Conservation (phyloP, 1,140 invertebrate species). For the Colletes latitarsis region DNA sequence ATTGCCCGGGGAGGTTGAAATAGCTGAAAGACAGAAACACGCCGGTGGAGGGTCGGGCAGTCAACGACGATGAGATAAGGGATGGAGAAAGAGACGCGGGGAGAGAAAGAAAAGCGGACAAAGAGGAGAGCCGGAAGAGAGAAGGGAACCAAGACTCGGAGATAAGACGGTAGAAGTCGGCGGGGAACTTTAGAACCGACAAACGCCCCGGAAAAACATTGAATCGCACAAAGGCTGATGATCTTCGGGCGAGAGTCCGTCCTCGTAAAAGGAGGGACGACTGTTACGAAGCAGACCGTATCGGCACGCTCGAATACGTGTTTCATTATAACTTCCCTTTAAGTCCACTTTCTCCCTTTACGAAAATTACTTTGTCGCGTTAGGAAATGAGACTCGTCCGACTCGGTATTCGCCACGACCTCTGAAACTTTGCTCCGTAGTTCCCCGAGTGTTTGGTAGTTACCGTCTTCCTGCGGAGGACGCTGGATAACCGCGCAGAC, state of each 20-base stretch:
- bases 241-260: constrained; percentile 31
- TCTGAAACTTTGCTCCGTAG: constrained; percentile 8
- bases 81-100: constrained; percentile 33
- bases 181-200: constrained; percentile 48
- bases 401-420: not conserved
- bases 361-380: constrained; percentile 45
- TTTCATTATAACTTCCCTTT: constrained; percentile 49
- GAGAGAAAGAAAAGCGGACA: constrained; percentile 37
- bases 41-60: not conserved
- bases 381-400: constrained; percentile 15
- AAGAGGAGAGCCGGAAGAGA: constrained; percentile 43
- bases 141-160: constrained; percentile 37
- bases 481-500: not conserved
- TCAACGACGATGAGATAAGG: constrained; percentile 39
- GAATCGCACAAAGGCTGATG: constrained; percentile 54
- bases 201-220: constrained; percentile 60
- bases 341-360: constrained; percentile 19
- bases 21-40: constrained; percentile 39
- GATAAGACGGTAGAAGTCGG: constrained; percentile 46
- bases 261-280: too few relatives aligned
- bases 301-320: constrained; percentile 35
- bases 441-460: constrained; percentile 5
- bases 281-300: not conserved
- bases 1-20: constrained; percentile 36
- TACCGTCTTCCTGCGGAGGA: not conserved